These are phyloP conservation scores for Chloropsis hardwickii DNA, from an alignment of 2,113 vertebrate genomes.

Conservation along the genomic window DNA sequence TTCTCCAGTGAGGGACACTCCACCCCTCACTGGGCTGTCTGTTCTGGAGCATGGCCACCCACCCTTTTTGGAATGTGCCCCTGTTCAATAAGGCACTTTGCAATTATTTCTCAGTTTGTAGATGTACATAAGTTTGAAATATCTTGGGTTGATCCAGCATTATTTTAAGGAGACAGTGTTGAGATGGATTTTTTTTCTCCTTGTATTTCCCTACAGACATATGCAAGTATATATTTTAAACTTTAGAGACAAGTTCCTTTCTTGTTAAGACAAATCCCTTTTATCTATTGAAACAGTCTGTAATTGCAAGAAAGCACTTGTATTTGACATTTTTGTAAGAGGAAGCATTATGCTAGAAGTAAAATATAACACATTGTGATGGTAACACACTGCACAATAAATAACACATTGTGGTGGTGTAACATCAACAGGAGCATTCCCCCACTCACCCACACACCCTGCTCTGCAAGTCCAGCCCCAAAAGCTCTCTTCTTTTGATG, in stretches of 20 bases:
- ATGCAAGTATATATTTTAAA: background rate
- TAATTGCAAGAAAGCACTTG: background rate
- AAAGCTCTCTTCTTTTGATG: background rate
- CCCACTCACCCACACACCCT: background rate
- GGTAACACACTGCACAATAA: background rate
- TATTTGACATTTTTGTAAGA: constrained; percentile 55
- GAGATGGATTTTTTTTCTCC: background rate
- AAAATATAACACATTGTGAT: background rate
- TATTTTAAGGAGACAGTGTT: background rate
- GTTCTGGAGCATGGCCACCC: fast-evolving
- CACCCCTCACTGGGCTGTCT: fast-evolving
- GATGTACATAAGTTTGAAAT: background rate
- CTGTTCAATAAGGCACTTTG: background rate
- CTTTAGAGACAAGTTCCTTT: background rate
- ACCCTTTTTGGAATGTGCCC: background rate
- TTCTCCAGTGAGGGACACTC: too few species aligned
- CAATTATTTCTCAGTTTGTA: background rate
- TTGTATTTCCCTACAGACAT: background rate
- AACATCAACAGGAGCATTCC: background rate
- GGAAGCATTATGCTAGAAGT: constrained; percentile 31
- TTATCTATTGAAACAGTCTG: background rate
- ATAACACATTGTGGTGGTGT: background rate
- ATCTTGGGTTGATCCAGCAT: background rate
- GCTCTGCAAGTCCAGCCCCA: background rate
- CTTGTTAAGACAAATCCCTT: background rate